These are phyloP conservation scores for Bergia puertoricense DNA, from an alignment of 92 coral and sea anemone species.

Conservation along the genomic window DNA sequence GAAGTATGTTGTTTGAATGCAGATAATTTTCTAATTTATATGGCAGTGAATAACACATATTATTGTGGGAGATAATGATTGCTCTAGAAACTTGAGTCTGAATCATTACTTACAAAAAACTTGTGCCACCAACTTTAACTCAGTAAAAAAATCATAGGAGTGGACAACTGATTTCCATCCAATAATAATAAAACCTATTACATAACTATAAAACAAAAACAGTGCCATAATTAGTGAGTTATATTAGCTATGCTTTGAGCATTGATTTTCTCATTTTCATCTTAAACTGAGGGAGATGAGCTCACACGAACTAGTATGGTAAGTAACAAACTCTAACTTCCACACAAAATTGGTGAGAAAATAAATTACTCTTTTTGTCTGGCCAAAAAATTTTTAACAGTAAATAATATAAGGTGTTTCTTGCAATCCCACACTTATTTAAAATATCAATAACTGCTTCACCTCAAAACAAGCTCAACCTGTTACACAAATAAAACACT, in stretches of 20 bases:
- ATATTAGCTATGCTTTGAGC: neutral
- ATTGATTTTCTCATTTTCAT: neutral
- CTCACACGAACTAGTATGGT: too few species aligned
- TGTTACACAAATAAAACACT: neutral
- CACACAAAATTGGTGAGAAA: neutral
- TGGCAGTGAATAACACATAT: neutral
- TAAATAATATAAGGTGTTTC: neutral
- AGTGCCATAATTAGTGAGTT: neutral
- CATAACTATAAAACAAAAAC: neutral
- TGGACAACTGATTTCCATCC: neutral
- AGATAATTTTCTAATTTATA: neutral
- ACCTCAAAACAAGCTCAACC: neutral
- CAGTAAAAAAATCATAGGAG: neutral
- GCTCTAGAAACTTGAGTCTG: too few species aligned
- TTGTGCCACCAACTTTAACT: neutral
- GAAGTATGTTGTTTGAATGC: too few species aligned
- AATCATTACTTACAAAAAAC: too few species aligned
- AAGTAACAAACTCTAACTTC: too few species aligned
- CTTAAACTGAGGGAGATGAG: neutral
- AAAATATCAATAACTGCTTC: neutral
- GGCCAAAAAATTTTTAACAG: neutral
- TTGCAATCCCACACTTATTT: neutral
- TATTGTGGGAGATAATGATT: neutral
- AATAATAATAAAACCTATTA: too few species aligned
- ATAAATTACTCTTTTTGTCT: neutral